phyloP scores from a whole-genome alignment of 2,797 vertebrate species.

The Triplophysa yarkandensis region DNA sequence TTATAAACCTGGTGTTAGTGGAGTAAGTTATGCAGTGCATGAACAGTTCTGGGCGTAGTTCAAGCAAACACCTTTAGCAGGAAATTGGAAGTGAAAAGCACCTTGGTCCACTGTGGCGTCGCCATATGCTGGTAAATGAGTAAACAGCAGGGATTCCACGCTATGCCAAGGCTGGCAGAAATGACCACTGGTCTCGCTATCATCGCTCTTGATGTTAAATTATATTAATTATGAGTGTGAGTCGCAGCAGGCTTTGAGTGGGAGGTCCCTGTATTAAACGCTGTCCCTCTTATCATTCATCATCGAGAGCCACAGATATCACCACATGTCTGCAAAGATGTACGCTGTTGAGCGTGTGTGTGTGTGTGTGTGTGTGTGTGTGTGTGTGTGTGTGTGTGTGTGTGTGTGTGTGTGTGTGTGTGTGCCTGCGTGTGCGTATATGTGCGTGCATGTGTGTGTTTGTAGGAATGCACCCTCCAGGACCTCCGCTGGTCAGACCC shows the following conservation, averaged over 20 bases:
- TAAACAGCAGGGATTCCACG: conserved; percentile 96
- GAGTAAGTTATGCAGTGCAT: neutral
- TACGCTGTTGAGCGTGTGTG: conserved; percentile 32
- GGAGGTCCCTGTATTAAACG: conserved; percentile 75
- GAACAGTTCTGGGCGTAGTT: conserved; percentile 13
- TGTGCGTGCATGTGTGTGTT: too few species aligned
- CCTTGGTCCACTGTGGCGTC: conserved; percentile 92
- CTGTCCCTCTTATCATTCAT: conserved; percentile 67
- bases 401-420: too few species aligned
- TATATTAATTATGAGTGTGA: conserved; percentile 93
- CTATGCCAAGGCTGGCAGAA: conserved; percentile 95
- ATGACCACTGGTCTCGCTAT: conserved; percentile 95
- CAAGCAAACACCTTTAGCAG: conserved; percentile 72
- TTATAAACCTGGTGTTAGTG: conserved; percentile 7
- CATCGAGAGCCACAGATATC: conserved; percentile 46
- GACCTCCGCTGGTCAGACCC: conserved; percentile 92
- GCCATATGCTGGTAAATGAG: conserved; percentile 99
- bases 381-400: too few species aligned
- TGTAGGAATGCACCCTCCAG: conserved; percentile 94
- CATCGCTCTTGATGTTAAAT: conserved; percentile 96
- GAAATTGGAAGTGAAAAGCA: conserved; percentile 86
- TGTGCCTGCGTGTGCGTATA: conserved; percentile 47
- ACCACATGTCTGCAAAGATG: neutral
- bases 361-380: too few species aligned
- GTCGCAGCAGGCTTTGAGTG: conserved; percentile 84